phyloP scores from a whole-genome alignment of 2,113 vertebrate species.

The Tachysurus vachellii region DNA sequence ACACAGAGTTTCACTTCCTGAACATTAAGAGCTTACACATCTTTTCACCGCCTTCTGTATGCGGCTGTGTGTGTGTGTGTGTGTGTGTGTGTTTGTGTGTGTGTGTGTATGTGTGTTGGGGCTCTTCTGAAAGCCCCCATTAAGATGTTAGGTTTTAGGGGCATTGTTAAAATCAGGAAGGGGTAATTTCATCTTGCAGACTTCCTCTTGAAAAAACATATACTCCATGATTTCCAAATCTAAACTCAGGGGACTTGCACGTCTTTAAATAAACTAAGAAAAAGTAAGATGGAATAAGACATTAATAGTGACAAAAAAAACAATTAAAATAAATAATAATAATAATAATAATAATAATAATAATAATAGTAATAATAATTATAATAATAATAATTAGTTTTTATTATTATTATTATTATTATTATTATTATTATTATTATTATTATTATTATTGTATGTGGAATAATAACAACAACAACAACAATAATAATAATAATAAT shows the following conservation, averaged over 20 bases:
- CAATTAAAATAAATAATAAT: background rate
- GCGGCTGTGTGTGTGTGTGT: conserved; percentile 41
- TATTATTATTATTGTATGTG: too few species aligned
- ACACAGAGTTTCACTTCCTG: conserved; percentile 47
- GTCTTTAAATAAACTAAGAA: background rate
- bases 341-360: too few species aligned
- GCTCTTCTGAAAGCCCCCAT: conserved; percentile 45
- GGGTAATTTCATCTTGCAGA: conserved; percentile 52
- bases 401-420: too few species aligned
- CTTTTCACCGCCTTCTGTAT: conserved; percentile 24
- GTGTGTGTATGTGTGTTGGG: conserved; percentile 49
- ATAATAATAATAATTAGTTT: too few species aligned
- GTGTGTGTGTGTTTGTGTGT: conserved; percentile 50
- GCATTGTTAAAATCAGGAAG: conserved; percentile 68
- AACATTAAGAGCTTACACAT: conserved; percentile 43
- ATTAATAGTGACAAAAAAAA: background rate
- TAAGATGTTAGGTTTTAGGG: conserved; percentile 63
- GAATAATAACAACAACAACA: too few species aligned
- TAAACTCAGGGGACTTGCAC: background rate
- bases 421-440: too few species aligned
- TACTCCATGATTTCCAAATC: conserved; percentile 47
- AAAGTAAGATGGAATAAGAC: too few species aligned
- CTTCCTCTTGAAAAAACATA: conserved; percentile 59
- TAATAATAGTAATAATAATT: too few species aligned
- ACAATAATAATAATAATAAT: too few species aligned